A percentile compares a stretch with the other conserved stretches of the same genome.
phyloP scores from a whole-genome alignment of 1,140 invertebrate genomes.

The Caenorhabditis brenneri region DNA sequence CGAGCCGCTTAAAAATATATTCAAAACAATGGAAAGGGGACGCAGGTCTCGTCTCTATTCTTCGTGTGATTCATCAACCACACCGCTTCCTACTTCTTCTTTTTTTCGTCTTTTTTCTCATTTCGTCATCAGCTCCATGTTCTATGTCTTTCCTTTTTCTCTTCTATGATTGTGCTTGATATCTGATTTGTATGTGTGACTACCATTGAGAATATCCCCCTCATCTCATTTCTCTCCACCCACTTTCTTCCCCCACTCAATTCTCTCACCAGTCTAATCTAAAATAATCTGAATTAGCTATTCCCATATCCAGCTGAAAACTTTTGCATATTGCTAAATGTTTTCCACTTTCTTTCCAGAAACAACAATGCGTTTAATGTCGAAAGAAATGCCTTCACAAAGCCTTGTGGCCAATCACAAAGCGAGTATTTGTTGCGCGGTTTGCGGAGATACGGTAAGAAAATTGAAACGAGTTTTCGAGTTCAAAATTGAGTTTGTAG shows the following conservation, averaged over 20 bases:
- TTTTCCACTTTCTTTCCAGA: neutral
- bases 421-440: slow-evolving; percentile 54
- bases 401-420: slow-evolving; percentile 32
- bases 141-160: neutral
- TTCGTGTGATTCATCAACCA: slow-evolving; percentile 1
- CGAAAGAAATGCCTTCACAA: slow-evolving; percentile 22
- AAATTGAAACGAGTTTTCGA: neutral
- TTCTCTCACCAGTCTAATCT: neutral
- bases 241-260: neutral
- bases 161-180: slow-evolving; percentile 13
- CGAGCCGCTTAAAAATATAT: slow-evolving; percentile 10
- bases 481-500: slow-evolving; percentile 38
- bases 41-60: slow-evolving; percentile 7
- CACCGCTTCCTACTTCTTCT: neutral
- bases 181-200: slow-evolving; percentile 26
- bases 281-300: neutral
- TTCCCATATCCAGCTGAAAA: neutral
- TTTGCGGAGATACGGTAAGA: slow-evolving; percentile 63
- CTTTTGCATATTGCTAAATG: neutral
- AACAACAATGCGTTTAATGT: slow-evolving; percentile 27
- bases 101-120: neutral
- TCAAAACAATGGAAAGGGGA: slow-evolving; percentile 9
- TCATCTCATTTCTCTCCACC: neutral
- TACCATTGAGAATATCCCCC: no score
- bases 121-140: slow-evolving; percentile 5